Percentiles rank a stretch among this genome's conserved stretches.
Evolutionary conservation across 2,888 invertebrate genomes (phyloP).

Genomic region (Eucera pruinosa): DNA sequence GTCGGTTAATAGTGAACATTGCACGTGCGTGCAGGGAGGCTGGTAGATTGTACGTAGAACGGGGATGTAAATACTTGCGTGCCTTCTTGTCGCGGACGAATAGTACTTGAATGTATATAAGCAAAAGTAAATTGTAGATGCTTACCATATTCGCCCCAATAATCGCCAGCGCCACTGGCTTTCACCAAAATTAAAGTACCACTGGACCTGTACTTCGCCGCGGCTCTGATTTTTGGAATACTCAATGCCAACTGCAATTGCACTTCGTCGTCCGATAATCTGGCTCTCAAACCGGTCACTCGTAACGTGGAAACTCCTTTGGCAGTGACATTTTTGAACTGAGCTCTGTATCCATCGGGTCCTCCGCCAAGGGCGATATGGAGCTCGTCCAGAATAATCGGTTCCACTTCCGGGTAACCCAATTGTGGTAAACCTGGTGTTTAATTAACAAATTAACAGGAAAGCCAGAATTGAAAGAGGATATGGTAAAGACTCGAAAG

Average conservation of each 20-base stretch:
- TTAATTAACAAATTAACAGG: too few species aligned
- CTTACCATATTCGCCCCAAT: conserved; percentile 95
- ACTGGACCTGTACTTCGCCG: conserved; percentile 92
- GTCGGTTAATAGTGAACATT: too few species aligned
- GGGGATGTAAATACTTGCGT: too few species aligned
- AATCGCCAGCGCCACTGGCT: conserved; percentile 94
- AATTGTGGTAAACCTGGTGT: conserved; percentile 79
- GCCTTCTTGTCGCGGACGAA: too few species aligned
- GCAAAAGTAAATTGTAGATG: not conserved
- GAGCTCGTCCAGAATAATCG: conserved; percentile 93
- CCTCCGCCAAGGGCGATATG: conserved; percentile 92
- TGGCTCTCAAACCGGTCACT: conserved; percentile 91
- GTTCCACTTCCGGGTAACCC: conserved; percentile 87
- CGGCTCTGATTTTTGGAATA: conserved; percentile 92
- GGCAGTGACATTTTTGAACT: conserved; percentile 92
- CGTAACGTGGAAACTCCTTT: conserved; percentile 92
- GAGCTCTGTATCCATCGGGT: conserved; percentile 92
- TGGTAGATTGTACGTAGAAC: too few species aligned
- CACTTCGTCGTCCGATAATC: conserved; percentile 86
- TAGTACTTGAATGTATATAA: too few species aligned
- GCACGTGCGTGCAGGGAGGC: too few species aligned
- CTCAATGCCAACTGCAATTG: conserved; percentile 93
- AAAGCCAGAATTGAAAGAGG: too few species aligned
- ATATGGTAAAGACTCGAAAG: too few species aligned
- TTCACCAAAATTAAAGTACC: conserved; percentile 92